Evolutionary conservation across 2,113 vertebrate species (phyloP), one percentile per base, ranked within the genome.

Genomic region (Passer montanus): DNA sequence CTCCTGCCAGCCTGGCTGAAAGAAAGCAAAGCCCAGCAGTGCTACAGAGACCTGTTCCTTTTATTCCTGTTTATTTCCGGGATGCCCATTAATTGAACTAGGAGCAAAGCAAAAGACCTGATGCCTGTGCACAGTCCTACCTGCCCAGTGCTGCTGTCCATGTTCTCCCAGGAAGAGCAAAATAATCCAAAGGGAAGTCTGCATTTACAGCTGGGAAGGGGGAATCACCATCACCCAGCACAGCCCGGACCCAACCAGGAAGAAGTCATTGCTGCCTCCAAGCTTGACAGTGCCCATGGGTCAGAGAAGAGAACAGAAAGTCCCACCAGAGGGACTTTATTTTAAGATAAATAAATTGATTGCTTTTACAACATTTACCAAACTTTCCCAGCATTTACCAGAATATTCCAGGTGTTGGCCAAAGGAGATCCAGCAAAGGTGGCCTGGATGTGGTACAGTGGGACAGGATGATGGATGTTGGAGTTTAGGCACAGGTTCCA

Each of bases 141-240:
- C 19, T 74, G 23, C n/a, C 30, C 21, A 10, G 28, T 0, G 0
- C 7, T 20, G 33, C 15, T 3, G 2, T 7, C 0, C 0, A 4
- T 23, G 7, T 20, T 73, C 33, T 59, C 33, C 53, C 59, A 23
- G 33, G 27, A 27, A 60, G 4, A 77, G 6, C 3, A 18, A 11
- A 60, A 26, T 33, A 39, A 87, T 52, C 35, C 59, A 20, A 64
- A 59, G 15, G 15, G 7, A 60, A 43, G 0, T 28, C 20, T 60
- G 2, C 23, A 12, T 43, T 50, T 84, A 15, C 23, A 39, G 13
- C 10, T 66, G 16, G 9, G 39, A 46, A 43, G 47, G 72, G 7
- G 43, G 13, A 80, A 31, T 46, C 7, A 4, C 16, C 3, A 3
- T 17, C 39, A 64, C 5, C 18, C 67, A 55, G 26, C 33, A 39